Percentiles rank a stretch among this genome's conserved stretches.
Conservation (phyloP, 2,797 vertebrate genomes). For the Distichodus sexfasciatus region DNA sequence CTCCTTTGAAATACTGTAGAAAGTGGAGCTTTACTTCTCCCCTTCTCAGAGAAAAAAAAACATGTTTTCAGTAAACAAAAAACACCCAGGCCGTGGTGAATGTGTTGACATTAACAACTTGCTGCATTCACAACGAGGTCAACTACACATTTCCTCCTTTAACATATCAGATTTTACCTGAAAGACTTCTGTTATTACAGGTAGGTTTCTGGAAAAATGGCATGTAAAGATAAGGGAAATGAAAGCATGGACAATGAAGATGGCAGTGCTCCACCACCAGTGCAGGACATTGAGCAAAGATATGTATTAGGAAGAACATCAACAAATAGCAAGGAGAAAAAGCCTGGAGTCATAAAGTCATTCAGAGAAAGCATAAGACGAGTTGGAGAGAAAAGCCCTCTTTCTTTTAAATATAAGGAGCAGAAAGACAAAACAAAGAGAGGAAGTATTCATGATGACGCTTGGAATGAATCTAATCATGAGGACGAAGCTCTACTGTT, state of each 20-base stretch:
- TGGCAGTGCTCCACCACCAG: neutral
- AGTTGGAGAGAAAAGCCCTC: constrained; percentile 40
- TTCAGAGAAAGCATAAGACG: constrained; percentile 45
- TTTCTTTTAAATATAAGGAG: constrained; percentile 22
- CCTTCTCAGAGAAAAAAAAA: neutral
- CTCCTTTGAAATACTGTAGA: neutral
- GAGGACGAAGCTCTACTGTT: constrained; percentile 33
- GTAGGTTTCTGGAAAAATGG: constrained; percentile 24
- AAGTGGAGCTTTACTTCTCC: neutral
- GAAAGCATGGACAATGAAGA: neutral
- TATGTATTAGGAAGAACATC: constrained; percentile 28
- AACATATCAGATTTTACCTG: neutral
- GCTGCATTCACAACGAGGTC: neutral
- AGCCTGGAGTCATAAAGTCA: neutral
- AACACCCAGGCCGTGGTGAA: constrained; percentile 5
- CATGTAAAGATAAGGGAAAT: constrained; percentile 44
- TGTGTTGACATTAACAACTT: constrained; percentile 16
- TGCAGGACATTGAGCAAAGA: constrained; percentile 26
- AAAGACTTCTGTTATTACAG: neutral
- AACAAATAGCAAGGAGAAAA: constrained; percentile 35
- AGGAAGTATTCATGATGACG: neutral
- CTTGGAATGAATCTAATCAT: neutral
- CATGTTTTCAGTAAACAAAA: constrained; percentile 67
- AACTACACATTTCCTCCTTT: neutral
- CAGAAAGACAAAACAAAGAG: constrained; percentile 37